Evolutionary conservation across 2,888 invertebrate species (phyloP).

Genomic region (Chymomyza amoena): DNA sequence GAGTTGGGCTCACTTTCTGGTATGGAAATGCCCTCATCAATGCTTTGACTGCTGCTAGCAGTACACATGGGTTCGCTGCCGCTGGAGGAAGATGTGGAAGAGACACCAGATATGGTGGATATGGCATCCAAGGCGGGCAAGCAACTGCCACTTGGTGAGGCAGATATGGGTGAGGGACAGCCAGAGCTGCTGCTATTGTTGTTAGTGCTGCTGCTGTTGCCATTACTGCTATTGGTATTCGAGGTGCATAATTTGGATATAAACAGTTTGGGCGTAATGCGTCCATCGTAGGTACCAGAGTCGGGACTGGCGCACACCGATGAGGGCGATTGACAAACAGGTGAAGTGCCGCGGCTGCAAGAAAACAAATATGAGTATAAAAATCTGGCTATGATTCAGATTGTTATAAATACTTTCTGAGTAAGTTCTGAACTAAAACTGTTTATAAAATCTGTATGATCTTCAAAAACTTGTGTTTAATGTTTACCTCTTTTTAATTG

Average conservation of each 20-base stretch:
- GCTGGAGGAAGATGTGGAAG: constrained; percentile 31
- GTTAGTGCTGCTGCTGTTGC: constrained; percentile 49
- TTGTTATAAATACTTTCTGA: background rate
- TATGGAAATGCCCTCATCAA: constrained; percentile 74
- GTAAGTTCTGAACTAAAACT: too few relatives aligned
- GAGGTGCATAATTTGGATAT: constrained; percentile 77
- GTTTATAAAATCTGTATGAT: too few relatives aligned
- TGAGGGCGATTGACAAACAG: constrained; percentile 78
- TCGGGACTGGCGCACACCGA: constrained; percentile 78
- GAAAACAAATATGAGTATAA: background rate
- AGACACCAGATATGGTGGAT: constrained; percentile 43
- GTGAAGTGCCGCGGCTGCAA: constrained; percentile 77
- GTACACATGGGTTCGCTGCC: constrained; percentile 70
- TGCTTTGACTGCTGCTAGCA: constrained; percentile 54
- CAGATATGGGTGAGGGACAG: constrained; percentile 76
- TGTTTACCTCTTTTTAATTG: constrained; percentile 72
- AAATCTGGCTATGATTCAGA: background rate
- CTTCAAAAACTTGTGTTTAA: background rate
- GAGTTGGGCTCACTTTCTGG: constrained; percentile 60
- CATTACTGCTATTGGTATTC: constrained; percentile 55
- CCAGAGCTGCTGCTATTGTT: constrained; percentile 70
- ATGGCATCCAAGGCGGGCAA: constrained; percentile 23
- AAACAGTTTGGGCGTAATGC: constrained; percentile 78
- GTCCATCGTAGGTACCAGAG: constrained; percentile 78
- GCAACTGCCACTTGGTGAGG: constrained; percentile 69